These are phyloP conservation scores for Lutjanus campechanus DNA, from an alignment of 2,797 vertebrate species.

Conservation along the genomic window DNA sequence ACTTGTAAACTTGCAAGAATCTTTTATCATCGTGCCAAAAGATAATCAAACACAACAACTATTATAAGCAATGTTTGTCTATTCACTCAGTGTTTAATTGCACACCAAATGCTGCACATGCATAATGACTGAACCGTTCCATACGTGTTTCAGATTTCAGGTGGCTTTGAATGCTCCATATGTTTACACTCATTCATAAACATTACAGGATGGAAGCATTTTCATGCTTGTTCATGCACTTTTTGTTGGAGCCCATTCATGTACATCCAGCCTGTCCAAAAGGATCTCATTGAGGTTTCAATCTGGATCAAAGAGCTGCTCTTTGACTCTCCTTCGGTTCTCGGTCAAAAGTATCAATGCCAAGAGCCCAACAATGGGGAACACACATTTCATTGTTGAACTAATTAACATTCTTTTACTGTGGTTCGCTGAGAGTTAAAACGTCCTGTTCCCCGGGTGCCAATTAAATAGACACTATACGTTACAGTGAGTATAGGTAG, in stretches of 20 bases:
- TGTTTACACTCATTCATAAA: constrained; percentile 34
- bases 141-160: constrained; percentile 6
- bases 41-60: constrained; percentile 30
- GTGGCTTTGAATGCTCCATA: not conserved
- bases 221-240: not conserved
- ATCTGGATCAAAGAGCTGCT: constrained; percentile 67
- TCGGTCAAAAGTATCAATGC: constrained; percentile 76
- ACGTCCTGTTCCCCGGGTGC: constrained; percentile 61
- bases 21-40: constrained; percentile 30
- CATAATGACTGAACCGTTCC: not conserved
- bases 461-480: constrained; percentile 74
- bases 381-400: constrained; percentile 75
- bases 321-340: constrained; percentile 67
- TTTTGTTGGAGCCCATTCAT: constrained; percentile 36
- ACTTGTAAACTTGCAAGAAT: constrained; percentile 35
- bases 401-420: constrained; percentile 84
- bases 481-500: constrained; percentile 65
- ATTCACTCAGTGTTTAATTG: constrained; percentile 26
- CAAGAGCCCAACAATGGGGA: constrained; percentile 67
- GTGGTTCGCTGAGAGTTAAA: constrained; percentile 73
- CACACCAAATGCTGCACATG: not conserved
- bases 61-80: constrained; percentile 35
- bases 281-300: constrained; percentile 53
- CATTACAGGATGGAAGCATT: constrained; percentile 24
- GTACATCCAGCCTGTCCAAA: constrained; percentile 25